phyloP scores from a whole-genome alignment of 2,797 vertebrate genomes.

The Enteromius viviparus region DNA sequence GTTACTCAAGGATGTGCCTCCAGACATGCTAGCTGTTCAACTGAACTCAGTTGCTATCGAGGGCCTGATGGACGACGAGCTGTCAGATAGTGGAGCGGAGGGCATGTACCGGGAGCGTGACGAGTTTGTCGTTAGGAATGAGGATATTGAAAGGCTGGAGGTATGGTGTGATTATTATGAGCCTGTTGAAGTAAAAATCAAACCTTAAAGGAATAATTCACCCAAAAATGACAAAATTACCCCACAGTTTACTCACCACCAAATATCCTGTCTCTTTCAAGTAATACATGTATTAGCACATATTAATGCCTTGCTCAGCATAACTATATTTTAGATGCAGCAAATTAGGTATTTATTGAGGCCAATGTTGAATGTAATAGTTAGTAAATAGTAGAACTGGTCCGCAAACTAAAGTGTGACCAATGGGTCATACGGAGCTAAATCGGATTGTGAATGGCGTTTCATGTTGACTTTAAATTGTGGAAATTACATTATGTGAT shows the following conservation, averaged over 20 bases:
- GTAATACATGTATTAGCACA: background rate
- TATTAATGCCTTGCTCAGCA: background rate
- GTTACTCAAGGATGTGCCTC: constrained; percentile 71
- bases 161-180: constrained; percentile 68
- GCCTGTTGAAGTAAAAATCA: background rate
- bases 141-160: constrained; percentile 93
- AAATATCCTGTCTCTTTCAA: too few relatives aligned
- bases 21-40: constrained; percentile 81
- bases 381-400: background rate
- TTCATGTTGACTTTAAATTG: constrained; percentile 3
- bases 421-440: background rate
- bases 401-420: background rate
- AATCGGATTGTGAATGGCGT: background rate
- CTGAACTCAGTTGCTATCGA: constrained; percentile 87
- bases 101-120: constrained; percentile 97
- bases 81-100: constrained; percentile 93
- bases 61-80: constrained; percentile 92
- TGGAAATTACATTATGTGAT: background rate
- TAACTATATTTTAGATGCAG: background rate
- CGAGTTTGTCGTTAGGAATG: constrained; percentile 97
- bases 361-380: background rate
- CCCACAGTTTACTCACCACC: too few relatives aligned
- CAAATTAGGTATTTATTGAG: background rate
- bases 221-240: too few relatives aligned
- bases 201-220: too few relatives aligned